Evolutionary conservation across 1,140 invertebrate genomes (phyloP), one percentile per base, ranked within the genome.

Genomic region (Nasonia longicornis): DNA sequence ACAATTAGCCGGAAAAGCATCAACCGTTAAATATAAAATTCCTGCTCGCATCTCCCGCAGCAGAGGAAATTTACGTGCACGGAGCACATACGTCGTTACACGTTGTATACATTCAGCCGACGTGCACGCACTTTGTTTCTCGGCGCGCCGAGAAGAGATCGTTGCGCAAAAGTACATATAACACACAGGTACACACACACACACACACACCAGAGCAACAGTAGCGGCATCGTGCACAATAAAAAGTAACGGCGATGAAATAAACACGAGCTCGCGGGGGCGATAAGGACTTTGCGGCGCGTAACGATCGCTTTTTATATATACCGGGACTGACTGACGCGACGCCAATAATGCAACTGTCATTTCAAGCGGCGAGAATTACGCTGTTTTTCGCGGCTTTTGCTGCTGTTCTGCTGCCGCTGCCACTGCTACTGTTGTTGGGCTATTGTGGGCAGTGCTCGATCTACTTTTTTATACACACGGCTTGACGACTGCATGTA

Each of bases 161-260:
- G 22, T 67, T 67, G 22, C 3, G 29, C 29, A 67, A 67, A 31
- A 31, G 64, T 29, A n/a, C 2, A 31, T 6, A 58, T 16, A n/a
- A 16, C 3, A 16, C 20, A 58, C 52, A 58, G 26, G 26, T 3
- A 1, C 52, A 8, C 22, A 22, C 22, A 22, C 22, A 22, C 22
- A 22, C 22, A 22, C 52, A 8, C 48, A 16, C 52, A 58, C 52
- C 20, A 16, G 6, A 1, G 52, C 52, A 58, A n/a, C 16, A 20
- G 52, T 16, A 16, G 7, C 52, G 16, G 16, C 52, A 58, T 48
- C 63, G 63, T 3, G 8, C 29, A 29, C 82, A 82, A 64, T 82
- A 84, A 86, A 84, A 86, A 84, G 80, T 85, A 86, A 82, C 81
- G 71, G 76, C 83, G 82, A 83, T 83, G 81, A 84, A 84, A 85